Evolutionary conservation across 2,888 invertebrate species (phyloP), one percentile per base, ranked within the genome.

Genomic region (Acronicta alni): DNA sequence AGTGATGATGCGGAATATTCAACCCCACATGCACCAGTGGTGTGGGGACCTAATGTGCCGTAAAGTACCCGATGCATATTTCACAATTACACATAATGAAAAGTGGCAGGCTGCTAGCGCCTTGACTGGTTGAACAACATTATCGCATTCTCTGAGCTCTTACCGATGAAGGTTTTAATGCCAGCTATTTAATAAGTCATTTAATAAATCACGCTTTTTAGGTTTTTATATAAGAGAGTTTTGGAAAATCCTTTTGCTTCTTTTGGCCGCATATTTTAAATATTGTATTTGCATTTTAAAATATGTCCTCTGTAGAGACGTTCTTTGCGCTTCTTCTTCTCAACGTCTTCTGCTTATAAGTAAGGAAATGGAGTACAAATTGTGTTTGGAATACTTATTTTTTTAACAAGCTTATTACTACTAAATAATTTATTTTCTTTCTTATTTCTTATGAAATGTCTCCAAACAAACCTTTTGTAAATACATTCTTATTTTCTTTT

Each of bases 11-110:
- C n/a, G 0, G 9, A 6, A 9, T 15, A 10, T n/a, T 15, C 35
- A n/a, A 9, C 10, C 8, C 10, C n/a, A 5, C 37, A 18, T 15
- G 7, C 35, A 17, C 16, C 17, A 47, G 16, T 26, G 26, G 16
- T 38, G 38, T 37, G 37, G 12, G 37, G 38, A 26, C 30, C 10
- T 38, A 32, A 52, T 38, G 35, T 15, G 18, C 12, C 46, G 18
- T 32, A 51, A 35, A 43, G 16, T 7, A 9, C 4, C 20, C 32
- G 32, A 17, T 20, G 43, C 54, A 68, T 67, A 51, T 62, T 54
- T 67, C 63, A 68, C 38, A 41, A 47, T 73, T 42, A 73, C 23
- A 15, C 1, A 5, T 54, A 51, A 73, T 54, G 20, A 32, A n/a
- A 44, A 47, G 32, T 30, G 73, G 42, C 67, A 48, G 37, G 43